Conservation (phyloP, 2,888 invertebrate genomes). For the Xanthorhoe designata region DNA sequence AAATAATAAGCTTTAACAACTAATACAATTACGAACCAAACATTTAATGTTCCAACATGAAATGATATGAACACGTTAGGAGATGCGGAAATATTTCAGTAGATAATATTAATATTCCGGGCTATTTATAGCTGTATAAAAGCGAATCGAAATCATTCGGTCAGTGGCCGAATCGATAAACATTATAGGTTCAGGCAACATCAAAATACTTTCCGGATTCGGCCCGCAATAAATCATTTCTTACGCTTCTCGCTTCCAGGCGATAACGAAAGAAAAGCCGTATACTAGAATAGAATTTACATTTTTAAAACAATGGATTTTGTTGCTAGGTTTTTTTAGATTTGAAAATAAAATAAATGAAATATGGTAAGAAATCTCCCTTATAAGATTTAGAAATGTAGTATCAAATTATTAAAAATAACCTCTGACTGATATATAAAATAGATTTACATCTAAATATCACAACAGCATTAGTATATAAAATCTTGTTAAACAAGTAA, state of each 20-base stretch:
- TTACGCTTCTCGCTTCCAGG: conserved; percentile 33
- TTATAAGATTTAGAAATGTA: background rate
- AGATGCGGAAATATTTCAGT: conserved; percentile 7
- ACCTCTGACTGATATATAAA: background rate
- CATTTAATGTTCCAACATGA: background rate
- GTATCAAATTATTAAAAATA: background rate
- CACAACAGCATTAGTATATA: conserved; percentile 25
- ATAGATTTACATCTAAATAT: background rate
- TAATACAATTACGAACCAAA: background rate
- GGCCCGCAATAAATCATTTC: conserved; percentile 41
- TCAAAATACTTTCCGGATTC: conserved; percentile 36
- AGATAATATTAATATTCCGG: conserved; percentile 11
- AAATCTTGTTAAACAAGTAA: conserved; percentile 33
- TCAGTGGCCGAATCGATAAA: conserved; percentile 39
- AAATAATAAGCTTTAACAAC: background rate
- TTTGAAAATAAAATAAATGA: too few relatives aligned
- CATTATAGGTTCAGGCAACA: conserved; percentile 34
- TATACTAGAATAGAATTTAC: conserved; percentile 39
- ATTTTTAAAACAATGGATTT: conserved; percentile 45
- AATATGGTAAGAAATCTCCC: too few relatives aligned
- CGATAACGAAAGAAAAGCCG: conserved; percentile 40
- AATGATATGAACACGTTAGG: background rate
- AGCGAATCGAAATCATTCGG: conserved; percentile 34
- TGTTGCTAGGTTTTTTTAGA: conserved; percentile 11
- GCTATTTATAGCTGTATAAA: conserved; percentile 30